These are phyloP conservation scores for Pyralis farinalis DNA, from an alignment of 2,888 invertebrate species.

Conservation along the genomic window DNA sequence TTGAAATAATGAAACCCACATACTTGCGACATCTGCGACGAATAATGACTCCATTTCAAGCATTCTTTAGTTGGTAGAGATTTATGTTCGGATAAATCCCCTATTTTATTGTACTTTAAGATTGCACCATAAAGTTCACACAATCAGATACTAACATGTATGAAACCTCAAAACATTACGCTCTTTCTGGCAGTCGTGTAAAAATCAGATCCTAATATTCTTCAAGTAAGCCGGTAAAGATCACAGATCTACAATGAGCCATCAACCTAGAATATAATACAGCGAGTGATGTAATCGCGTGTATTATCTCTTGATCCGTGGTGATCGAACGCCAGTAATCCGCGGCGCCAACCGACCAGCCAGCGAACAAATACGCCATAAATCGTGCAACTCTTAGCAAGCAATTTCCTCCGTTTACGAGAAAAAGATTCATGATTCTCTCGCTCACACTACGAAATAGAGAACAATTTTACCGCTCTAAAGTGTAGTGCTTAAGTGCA, in stretches of 20 bases:
- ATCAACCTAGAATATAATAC: background rate
- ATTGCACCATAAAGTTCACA: no score
- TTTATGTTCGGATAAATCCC: no score
- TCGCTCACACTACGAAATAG: conserved; percentile 18
- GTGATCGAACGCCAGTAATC: conserved; percentile 7
- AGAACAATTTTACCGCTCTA: conserved; percentile 29
- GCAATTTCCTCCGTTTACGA: conserved; percentile 71
- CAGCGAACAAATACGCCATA: conserved; percentile 59
- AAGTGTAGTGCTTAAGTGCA: conserved; percentile 31
- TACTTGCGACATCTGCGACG: no score
- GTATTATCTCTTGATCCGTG: background rate
- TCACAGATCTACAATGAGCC: background rate
- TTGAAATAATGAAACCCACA: no score
- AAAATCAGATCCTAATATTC: no score
- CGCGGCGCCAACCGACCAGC: background rate
- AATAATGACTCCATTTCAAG: no score
- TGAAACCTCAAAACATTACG: no score
- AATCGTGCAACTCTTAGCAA: conserved; percentile 71
- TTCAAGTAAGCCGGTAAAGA: no score
- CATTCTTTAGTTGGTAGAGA: no score
- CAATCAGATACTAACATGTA: no score
- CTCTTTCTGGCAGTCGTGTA: no score
- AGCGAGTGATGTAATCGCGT: background rate
- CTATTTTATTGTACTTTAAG: no score
- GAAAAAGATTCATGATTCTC: conserved; percentile 62